Percentiles rank a stretch among this genome's conserved stretches.
These are phyloP conservation scores for Nezara viridula DNA, from an alignment of 2,888 invertebrate genomes.

Conservation along the genomic window DNA sequence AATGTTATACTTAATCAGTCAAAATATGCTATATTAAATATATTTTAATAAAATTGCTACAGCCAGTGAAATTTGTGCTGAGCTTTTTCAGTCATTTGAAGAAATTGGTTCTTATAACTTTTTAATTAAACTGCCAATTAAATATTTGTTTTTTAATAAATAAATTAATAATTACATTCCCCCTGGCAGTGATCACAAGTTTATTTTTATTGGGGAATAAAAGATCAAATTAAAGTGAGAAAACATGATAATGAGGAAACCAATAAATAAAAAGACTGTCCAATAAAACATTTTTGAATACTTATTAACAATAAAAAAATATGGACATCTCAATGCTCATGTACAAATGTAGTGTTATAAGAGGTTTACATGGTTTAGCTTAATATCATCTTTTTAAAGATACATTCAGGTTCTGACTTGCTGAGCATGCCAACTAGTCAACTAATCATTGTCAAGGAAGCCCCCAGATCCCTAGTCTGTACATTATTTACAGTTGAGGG, in stretches of 20 bases:
- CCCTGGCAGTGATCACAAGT: conserved; percentile 7
- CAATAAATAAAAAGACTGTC: not conserved
- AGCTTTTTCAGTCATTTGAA: not conserved
- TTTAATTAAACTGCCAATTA: not conserved
- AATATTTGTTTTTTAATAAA: not conserved
- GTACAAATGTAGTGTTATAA: not conserved
- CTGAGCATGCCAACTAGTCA: not conserved
- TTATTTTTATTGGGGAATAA: not conserved
- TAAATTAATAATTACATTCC: not conserved
- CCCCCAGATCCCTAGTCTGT: conserved; percentile 29
- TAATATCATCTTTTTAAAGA: not conserved
- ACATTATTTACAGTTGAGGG: conserved; percentile 60
- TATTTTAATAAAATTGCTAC: not conserved
- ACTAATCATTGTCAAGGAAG: conserved; percentile 14
- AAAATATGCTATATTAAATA: not conserved
- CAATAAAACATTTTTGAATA: not conserved
- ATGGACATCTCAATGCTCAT: conserved; percentile 7
- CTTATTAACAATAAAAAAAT: conserved; percentile 35
- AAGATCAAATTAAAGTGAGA: not conserved
- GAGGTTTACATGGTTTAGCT: not conserved
- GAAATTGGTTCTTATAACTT: not conserved
- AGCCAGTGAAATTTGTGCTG: not conserved
- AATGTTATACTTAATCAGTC: not conserved
- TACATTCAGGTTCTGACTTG: not conserved
- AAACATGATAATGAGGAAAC: not conserved